Evolutionary conservation across 2,888 invertebrate species (phyloP), one percentile per base, ranked within the genome.

Genomic region (Lysandra bellargus): DNA sequence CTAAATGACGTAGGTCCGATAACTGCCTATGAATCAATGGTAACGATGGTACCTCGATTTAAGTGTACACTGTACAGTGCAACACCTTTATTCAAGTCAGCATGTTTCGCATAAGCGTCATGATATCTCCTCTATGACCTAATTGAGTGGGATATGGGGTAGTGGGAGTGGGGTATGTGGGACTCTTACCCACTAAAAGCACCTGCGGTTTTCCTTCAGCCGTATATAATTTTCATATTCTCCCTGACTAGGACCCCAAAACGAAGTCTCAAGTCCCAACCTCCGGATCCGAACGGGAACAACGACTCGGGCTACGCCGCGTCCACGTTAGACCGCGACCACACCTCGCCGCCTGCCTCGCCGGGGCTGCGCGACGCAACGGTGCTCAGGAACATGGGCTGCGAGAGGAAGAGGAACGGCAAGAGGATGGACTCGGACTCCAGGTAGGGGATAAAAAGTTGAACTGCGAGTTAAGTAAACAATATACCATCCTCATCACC

Each of bases 281-380:
- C 95, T 75, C 95, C 95, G 77, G 97, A 97, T 87, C 96, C 97
- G 64, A 97, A 97, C 88, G 97, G 97, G 83, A 97, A 97, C 95
- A 97, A 97, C 91, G 97, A 97, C 92, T 97, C 97, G 80, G 97
- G 97, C 81, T 98, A 98, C 90, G 97, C 96, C 80, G 96, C 97
- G 81, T 96, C 96, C 84, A 95, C 96, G 80, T 84, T 93, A 0
- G 95, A 95, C 82, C 90, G 92, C 37, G 96, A 96, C 85, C 96
- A 96, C 86, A 93, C 95, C 57, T 94, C 96, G 30, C 95, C 95
- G 0, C 95, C 95, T 78, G 89, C 87, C 0, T 95, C 95, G 1
- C 96, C 96, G 64, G 94, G 93, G 74, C 78, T 95, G 86, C 89
- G 91, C 85, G 87, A 91, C 23, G 92, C 92, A 1, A 92, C 92